Evolutionary conservation across 1,140 invertebrate genomes (phyloP).

Genomic region (Arion vulgaris): DNA sequence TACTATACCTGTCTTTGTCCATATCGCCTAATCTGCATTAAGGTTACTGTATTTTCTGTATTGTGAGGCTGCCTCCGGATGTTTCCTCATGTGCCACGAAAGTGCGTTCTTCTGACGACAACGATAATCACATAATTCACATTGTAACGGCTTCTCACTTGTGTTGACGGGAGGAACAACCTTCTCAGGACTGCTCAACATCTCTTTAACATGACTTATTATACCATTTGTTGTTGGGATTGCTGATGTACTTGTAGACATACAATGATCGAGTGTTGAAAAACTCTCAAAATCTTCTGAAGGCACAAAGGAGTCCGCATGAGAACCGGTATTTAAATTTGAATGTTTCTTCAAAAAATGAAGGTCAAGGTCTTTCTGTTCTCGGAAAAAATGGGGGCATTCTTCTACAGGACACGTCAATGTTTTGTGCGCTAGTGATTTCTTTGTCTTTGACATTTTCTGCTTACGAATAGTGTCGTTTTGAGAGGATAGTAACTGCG

Average conservation of each 20-base stretch:
- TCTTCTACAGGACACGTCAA: slow-evolving; percentile 38
- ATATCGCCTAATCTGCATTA: slow-evolving; percentile 1
- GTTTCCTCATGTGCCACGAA: slow-evolving; percentile 68
- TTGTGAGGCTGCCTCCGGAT: slow-evolving; percentile 59
- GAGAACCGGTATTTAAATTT: not conserved
- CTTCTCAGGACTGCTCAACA: not conserved
- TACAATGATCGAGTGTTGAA: not conserved
- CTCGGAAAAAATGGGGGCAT: slow-evolving; percentile 47
- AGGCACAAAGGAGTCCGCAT: not conserved
- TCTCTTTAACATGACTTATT: not conserved
- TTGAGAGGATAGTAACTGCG: too few relatives aligned
- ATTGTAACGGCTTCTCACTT: slow-evolving; percentile 84
- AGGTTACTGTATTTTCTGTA: slow-evolving; percentile 44
- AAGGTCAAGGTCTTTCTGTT: slow-evolving; percentile 41
- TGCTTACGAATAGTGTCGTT: not conserved
- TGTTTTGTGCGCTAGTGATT: slow-evolving; percentile 34
- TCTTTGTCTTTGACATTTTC: slow-evolving; percentile 29
- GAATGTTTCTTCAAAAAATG: slow-evolving; percentile 35
- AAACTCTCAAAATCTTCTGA: slow-evolving; percentile 2
- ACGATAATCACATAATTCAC: slow-evolving; percentile 76
- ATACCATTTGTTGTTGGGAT: not conserved
- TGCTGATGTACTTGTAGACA: not conserved
- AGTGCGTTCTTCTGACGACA: slow-evolving; percentile 66
- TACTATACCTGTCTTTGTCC: too few relatives aligned
- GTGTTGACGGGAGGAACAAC: not conserved